Conservation (phyloP, 2,797 vertebrate genomes). For the Pseudopleuronectes americanus region DNA sequence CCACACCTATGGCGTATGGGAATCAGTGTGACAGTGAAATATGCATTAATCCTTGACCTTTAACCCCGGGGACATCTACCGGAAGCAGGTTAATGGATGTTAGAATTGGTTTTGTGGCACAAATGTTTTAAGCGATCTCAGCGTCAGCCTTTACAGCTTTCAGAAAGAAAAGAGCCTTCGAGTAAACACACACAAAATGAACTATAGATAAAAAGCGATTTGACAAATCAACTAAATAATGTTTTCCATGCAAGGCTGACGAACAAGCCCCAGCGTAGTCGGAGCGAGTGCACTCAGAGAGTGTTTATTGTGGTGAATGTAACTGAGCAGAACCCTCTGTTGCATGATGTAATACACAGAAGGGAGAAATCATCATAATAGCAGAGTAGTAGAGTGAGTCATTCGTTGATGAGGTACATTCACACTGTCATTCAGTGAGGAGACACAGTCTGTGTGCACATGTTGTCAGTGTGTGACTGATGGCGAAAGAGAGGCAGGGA, state of each 20-base stretch:
- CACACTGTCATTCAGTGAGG: constrained; percentile 77
- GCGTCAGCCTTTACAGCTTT: constrained; percentile 4
- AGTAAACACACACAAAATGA: constrained; percentile 25
- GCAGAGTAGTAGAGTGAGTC: constrained; percentile 83
- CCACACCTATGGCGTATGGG: constrained; percentile 51
- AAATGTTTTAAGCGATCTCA: constrained; percentile 20
- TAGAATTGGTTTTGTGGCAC: constrained; percentile 33
- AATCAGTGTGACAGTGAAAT: constrained; percentile 74
- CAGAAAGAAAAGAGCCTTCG: constrained; percentile 6
- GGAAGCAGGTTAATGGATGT: constrained; percentile 46
- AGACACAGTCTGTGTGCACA: constrained; percentile 73
- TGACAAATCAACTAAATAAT: constrained; percentile 43
- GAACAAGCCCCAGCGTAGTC: constrained; percentile 50
- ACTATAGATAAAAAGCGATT: constrained; percentile 39
- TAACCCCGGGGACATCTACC: constrained; percentile 51
- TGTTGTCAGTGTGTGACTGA: constrained; percentile 73
- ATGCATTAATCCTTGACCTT: constrained; percentile 73
- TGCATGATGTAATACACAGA: constrained; percentile 83
- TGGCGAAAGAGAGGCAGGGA: constrained; percentile 28
- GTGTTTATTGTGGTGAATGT: constrained; percentile 73
- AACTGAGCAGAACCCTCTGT: constrained; percentile 75
- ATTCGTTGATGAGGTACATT: constrained; percentile 81
- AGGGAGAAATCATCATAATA: constrained; percentile 83
- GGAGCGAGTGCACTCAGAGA: constrained; percentile 58
- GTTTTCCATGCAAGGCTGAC: constrained; percentile 56